These are phyloP conservation scores for Allygus modestus DNA, from an alignment of 2,888 invertebrate genomes.

Conservation along the genomic window DNA sequence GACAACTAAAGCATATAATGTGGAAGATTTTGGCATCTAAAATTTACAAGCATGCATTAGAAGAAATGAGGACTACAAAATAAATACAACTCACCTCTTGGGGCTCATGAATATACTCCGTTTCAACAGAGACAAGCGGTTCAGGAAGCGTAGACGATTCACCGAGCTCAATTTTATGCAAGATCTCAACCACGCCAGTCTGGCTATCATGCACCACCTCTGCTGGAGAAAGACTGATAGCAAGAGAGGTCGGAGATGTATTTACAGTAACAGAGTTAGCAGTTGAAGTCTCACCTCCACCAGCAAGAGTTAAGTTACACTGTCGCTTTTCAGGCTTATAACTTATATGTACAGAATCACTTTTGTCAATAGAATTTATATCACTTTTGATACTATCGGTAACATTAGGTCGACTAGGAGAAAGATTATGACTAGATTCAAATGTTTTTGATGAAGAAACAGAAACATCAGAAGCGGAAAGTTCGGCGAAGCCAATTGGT, in stretches of 20 bases:
- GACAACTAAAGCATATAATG: conserved; percentile 27
- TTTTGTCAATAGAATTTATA: conserved; percentile 27
- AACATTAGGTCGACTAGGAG: conserved; percentile 58
- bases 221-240: conserved; percentile 34
- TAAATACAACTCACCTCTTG: conserved; percentile 60
- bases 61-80: not conserved
- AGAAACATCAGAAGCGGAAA: not conserved
- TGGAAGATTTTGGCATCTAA: conserved; percentile 19
- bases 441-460: conserved; percentile 16
- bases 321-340: conserved; percentile 18
- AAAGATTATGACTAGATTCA: conserved; percentile 57
- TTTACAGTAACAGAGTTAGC: conserved; percentile 48
- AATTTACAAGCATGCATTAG: conserved; percentile 36
- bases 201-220: conserved; percentile 49
- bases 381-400: conserved; percentile 50
- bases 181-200: conserved; percentile 59
- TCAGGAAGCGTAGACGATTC: conserved; percentile 48
- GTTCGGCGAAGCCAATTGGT: conserved; percentile 3
- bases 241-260: conserved; percentile 27
- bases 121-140: conserved; percentile 61
- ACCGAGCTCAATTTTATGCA: conserved; percentile 56
- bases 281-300: conserved; percentile 38
- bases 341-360: conserved; percentile 46
- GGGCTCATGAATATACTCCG: conserved; percentile 57
- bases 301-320: conserved; percentile 45